These are phyloP conservation scores for Pseudoips prasinana DNA, from an alignment of 2,888 invertebrate species.

Conservation along the genomic window DNA sequence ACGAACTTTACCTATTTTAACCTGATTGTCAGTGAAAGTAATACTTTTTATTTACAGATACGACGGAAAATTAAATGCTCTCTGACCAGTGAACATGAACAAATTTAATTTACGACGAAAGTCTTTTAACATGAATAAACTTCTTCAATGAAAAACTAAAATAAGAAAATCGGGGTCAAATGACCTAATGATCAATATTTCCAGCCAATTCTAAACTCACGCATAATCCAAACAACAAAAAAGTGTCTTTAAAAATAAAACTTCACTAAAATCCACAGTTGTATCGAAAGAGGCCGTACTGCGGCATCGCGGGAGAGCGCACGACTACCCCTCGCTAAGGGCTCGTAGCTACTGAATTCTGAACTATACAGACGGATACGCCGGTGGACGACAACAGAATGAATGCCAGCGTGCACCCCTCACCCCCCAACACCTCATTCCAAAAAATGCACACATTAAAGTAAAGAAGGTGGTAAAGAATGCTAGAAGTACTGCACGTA, in stretches of 20 bases:
- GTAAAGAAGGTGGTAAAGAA: constrained; percentile 61
- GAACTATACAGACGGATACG: constrained; percentile 40
- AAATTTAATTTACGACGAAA: constrained; percentile 20
- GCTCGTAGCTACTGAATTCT: constrained; percentile 58
- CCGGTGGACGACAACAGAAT: constrained; percentile 50
- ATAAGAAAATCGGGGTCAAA: constrained; percentile 10
- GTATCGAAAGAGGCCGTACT: constrained; percentile 42
- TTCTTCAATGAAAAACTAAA: constrained; percentile 27
- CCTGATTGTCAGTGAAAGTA: no score
- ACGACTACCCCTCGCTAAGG: constrained; percentile 62
- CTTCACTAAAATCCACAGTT: constrained; percentile 54
- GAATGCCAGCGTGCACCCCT: constrained; percentile 57
- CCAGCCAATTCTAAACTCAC: constrained; percentile 47
- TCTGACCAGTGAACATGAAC: constrained; percentile 15
- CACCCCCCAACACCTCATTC: constrained; percentile 53
- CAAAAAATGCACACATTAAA: constrained; percentile 69
- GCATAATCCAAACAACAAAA: constrained; percentile 38
- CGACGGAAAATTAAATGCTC: constrained; percentile 1
- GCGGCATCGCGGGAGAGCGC: constrained; percentile 47
- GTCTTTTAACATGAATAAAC: constrained; percentile 24
- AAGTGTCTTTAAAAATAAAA: constrained; percentile 40
- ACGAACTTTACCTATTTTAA: constrained; percentile 15
- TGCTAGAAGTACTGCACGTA: constrained; percentile 54
- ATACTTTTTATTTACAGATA: no score
- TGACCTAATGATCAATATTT: constrained; percentile 23